These are phyloP conservation scores for Temnothorax longispinosus DNA, from an alignment of 1,140 invertebrate genomes.

Conservation along the genomic window DNA sequence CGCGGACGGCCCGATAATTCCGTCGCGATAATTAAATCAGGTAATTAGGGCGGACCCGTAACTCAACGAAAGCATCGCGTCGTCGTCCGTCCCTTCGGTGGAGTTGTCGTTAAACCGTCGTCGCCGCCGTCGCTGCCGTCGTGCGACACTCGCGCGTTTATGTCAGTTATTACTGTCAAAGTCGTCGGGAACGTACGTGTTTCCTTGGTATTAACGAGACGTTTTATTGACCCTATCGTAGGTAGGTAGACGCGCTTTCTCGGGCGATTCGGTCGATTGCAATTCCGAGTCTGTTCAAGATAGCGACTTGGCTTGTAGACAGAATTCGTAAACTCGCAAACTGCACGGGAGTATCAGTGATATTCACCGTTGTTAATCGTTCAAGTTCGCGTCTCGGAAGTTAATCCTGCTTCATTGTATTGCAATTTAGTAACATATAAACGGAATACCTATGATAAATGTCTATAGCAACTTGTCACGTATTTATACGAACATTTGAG, in stretches of 20 bases:
- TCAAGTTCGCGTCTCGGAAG: neutral
- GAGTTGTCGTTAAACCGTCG: slow-evolving; percentile 68
- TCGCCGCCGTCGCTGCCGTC: slow-evolving; percentile 15
- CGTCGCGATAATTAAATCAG: slow-evolving; percentile 74
- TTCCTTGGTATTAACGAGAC: slow-evolving; percentile 66
- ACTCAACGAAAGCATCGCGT: slow-evolving; percentile 30
- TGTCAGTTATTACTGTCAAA: slow-evolving; percentile 69
- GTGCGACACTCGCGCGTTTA: slow-evolving; percentile 49
- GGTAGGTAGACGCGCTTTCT: slow-evolving; percentile 15
- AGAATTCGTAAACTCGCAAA: neutral
- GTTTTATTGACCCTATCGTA: slow-evolving; percentile 57
- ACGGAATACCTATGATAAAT: neutral
- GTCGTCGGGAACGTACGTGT: slow-evolving; percentile 52
- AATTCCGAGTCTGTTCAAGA: slow-evolving; percentile 26
- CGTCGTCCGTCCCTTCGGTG: slow-evolving; percentile 35
- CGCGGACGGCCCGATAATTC: slow-evolving; percentile 60
- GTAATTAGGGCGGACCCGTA: slow-evolving; percentile 69
- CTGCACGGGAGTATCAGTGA: neutral
- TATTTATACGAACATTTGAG: neutral
- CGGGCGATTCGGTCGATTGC: slow-evolving; percentile 10
- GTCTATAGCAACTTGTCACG: no score
- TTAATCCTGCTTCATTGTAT: slow-evolving; percentile 18
- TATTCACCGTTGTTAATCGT: slow-evolving; percentile 15
- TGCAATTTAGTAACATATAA: no score
- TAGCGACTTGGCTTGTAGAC: neutral